Base-by-base conservation (phyloP, 2,797 vertebrate genomes). In the Microctenopoma steveboyesi region DNA sequence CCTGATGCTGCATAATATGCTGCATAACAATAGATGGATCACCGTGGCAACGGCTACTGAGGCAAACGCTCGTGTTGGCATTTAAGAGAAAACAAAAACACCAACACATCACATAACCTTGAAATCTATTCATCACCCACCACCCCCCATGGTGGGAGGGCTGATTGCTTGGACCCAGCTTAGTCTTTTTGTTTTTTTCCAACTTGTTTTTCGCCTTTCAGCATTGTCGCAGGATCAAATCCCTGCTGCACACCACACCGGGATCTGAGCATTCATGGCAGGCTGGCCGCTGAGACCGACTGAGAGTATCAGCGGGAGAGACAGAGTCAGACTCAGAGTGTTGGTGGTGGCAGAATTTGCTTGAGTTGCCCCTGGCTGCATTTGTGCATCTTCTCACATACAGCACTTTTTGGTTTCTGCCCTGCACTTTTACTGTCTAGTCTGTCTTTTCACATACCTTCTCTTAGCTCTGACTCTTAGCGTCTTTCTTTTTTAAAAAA, bases 31-130 rank as follows among this genome's bases (percentile, higher is more conserved):
- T 39, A 15, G 61, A 58, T 12, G 64, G 57, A 67, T 88, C 84
- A 83, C 84, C 76, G 71, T 84, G 64, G 64, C 54, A 82, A 85
- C 78, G 65, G 66, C 45, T 46, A 60, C 46, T 25, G 39, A 55
- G 33, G 22, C 7, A 28, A 68, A 57, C 69, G 50, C 49, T 69
- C 65, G 8, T 52, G 43, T 28, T 57, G 1, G 39, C 28, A 53
- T n/a, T 81, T 39, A 18, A 68, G 57, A 71, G 33, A 22, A 54
- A 64, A 33, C 2, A 12, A 14, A 7, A 28, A 25, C 40, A 65
- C 18, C 0, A 0, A 59, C 42, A 66, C 33, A 14, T 39, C 25
- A 37, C 42, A 37, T 18, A 59, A 43, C 69, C 60, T 49, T 65
- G 53, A 22, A 53, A 57, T 62, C 42, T 56, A 74, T 80, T 81